Conservation (phyloP, 1,140 invertebrate genomes). For the Apis mellifera region DNA sequence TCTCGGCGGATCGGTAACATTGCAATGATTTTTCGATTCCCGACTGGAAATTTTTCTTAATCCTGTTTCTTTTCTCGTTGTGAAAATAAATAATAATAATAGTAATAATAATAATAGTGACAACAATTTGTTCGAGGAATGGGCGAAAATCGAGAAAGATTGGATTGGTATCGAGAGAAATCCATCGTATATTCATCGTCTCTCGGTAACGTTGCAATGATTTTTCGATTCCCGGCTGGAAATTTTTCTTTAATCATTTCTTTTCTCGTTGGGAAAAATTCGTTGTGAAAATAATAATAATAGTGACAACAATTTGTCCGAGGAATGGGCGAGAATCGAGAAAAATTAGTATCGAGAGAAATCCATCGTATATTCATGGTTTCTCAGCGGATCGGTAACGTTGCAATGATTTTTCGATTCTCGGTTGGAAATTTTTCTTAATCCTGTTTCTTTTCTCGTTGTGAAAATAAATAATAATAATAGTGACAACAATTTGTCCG, state of each 20-base stretch:
- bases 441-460: too few species aligned
- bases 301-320: background rate
- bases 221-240: slow-evolving; percentile 50
- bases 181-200: too few species aligned
- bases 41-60: background rate
- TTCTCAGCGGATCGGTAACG: slow-evolving; percentile 37
- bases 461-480: too few species aligned
- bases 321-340: too few species aligned
- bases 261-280: too few species aligned
- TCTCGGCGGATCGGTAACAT: slow-evolving; percentile 38
- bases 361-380: slow-evolving; percentile 72
- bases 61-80: too few species aligned
- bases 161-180: background rate
- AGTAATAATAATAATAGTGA: background rate
- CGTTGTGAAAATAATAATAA: too few species aligned
- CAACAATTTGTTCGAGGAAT: background rate
- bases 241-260: slow-evolving; percentile 29
- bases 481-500: background rate
- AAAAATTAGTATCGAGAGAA: background rate
- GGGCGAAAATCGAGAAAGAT: too few species aligned
- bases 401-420: slow-evolving; percentile 65
- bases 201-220: slow-evolving; percentile 54
- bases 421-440: background rate
- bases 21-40: slow-evolving; percentile 65
- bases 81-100: too few species aligned